Evolutionary conservation across 1,140 invertebrate genomes (phyloP), one percentile per base, ranked within the genome.

Genomic region (Drosophila sp.): DNA sequence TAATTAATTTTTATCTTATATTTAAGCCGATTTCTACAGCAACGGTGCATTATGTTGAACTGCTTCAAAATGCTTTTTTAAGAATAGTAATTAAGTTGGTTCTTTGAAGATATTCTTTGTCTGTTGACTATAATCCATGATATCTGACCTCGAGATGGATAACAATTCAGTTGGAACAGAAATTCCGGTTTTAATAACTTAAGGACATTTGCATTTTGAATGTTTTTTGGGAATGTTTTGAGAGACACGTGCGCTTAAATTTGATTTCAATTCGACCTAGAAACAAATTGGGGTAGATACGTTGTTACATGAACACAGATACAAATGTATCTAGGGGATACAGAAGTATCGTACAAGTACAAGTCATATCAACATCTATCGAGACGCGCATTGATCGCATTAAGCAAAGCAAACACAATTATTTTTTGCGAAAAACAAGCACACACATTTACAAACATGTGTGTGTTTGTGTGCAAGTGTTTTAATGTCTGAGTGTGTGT

Each of bases 351-450:
- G n/a, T n/a, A 21, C 64, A 58, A 62, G 57, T 63, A 64, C 74
- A 61, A 50, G 29, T 53, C 71, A 80, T 29, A 29, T 29, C 27
- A 29, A 29, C 27, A 4, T 29, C 27, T 29, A 50, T 43, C 18
- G 11, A 14, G 6, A 38, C 45, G 46, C 62, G 50, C 81, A 86
- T 78, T 78, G 75, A 87, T 86, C 78, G 78, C 82, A 87, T 86
- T 82, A 82, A 72, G 71, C 78, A 72, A 69, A 82, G 83, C 89
- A 86, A 86, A 86, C 82, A 86, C 82, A 86, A 86, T 86, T 86
- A 86, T 87, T 82, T 86, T 86, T 80, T 79, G 70, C 9, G 11
- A 38, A 41, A 41, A 14, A 29, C 48, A 48, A 16, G 53, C 36
- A 63, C 8, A 45, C 21, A 41, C n/a, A 50, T 48, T n/a, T 45